Percentiles rank a stretch among this genome's conserved stretches.
These are phyloP conservation scores for Tragelaphus imberbis DNA, from an alignment of 2,113 vertebrate genomes.

Conservation along the genomic window DNA sequence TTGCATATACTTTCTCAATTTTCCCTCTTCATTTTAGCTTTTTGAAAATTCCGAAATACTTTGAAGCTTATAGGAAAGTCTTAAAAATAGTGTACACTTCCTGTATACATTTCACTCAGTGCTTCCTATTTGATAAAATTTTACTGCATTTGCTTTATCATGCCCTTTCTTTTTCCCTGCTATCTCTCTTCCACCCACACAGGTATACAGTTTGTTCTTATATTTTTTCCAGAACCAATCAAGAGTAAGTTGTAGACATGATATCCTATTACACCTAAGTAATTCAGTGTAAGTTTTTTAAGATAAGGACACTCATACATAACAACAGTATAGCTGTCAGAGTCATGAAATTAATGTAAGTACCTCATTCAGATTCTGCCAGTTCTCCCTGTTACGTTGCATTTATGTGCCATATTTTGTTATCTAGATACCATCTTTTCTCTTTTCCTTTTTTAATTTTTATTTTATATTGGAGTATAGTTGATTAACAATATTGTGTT, in stretches of 20 bases:
- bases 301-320: not conserved
- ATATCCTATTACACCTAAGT: not conserved
- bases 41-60: not conserved
- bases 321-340: not conserved
- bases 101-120: not conserved
- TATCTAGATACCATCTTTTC: not conserved
- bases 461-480: not conserved
- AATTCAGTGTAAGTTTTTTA: conserved; percentile 19
- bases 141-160: not conserved
- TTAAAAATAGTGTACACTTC: not conserved
- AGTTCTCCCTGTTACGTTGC: not conserved
- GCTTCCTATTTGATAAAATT: not conserved
- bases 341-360: not conserved
- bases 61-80: not conserved
- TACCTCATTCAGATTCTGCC: not conserved
- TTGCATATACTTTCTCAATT: not conserved
- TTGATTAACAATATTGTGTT: not conserved
- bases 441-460: not conserved
- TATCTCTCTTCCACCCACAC: no score
- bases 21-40: not conserved
- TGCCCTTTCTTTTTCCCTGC: not conserved
- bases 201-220: not conserved
- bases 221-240: not conserved
- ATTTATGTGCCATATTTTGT: not conserved
- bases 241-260: not conserved